A percentile compares a stretch with the other conserved stretches of the same genome.
phyloP scores from a whole-genome alignment of 2,797 vertebrate genomes.

The Setipinna tenuifilis region DNA sequence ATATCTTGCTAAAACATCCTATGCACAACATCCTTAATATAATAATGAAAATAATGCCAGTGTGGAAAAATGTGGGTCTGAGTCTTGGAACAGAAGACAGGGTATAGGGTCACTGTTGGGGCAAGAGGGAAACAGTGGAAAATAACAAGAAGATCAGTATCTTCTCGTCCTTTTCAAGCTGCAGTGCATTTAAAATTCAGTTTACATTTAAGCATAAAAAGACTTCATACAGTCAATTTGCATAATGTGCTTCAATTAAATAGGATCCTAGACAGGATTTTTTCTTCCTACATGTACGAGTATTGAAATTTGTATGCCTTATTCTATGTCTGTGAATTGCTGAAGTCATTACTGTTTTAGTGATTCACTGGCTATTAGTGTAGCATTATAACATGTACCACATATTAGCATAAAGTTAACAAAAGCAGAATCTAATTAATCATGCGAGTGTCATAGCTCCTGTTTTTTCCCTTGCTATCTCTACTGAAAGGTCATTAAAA shows the following conservation, averaged over 20 bases:
- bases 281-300: background rate
- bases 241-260: background rate
- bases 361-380: background rate
- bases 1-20: too few species aligned
- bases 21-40: too few species aligned
- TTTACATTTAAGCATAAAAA: conserved; percentile 1
- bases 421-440: too few species aligned
- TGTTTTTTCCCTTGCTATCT: too few species aligned
- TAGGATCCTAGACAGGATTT: conserved; percentile 23
- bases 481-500: too few species aligned
- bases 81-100: background rate
- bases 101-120: background rate
- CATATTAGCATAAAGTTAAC: too few species aligned
- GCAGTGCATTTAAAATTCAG: background rate
- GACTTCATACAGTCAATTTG: background rate
- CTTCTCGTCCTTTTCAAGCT: background rate
- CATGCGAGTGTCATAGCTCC: too few species aligned
- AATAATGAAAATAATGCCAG: too few species aligned
- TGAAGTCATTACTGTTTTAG: background rate
- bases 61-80: too few species aligned
- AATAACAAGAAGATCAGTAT: background rate
- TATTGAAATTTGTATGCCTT: background rate
- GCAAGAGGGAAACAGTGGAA: background rate
- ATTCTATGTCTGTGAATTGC: background rate
- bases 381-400: too few species aligned